Evolutionary conservation across 2,113 vertebrate genomes (phyloP).

Genomic region (Oryzias javanicus): DNA sequence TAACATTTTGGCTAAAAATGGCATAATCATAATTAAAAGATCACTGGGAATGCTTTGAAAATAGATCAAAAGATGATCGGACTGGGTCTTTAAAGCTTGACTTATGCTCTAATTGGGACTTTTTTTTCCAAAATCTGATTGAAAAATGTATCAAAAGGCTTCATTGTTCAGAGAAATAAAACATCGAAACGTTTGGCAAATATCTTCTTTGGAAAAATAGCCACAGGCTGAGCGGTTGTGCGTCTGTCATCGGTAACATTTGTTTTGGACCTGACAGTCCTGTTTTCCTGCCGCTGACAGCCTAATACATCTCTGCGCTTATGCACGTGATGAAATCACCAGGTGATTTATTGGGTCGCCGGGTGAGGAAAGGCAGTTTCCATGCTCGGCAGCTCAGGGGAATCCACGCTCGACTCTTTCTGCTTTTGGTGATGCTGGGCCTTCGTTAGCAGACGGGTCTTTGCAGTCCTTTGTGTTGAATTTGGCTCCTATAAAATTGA

Average conservation of each 20-base stretch:
- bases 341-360: slow-evolving; percentile 41
- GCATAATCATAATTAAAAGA: too few relatives aligned
- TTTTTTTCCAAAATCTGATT: too few relatives aligned
- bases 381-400: slow-evolving; percentile 31
- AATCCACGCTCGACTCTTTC: slow-evolving; percentile 21
- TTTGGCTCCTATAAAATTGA: slow-evolving; percentile 26
- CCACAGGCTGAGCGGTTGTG: slow-evolving; percentile 22
- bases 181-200: too few relatives aligned
- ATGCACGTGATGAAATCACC: slow-evolving; percentile 53
- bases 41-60: too few relatives aligned
- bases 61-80: too few relatives aligned
- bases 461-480: slow-evolving; percentile 36
- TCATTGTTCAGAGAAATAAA: too few relatives aligned
- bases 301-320: slow-evolving; percentile 36
- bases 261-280: slow-evolving; percentile 41
- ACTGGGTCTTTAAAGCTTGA: too few relatives aligned
- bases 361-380: slow-evolving; percentile 48
- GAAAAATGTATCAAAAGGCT: too few relatives aligned
- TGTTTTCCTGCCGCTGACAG: slow-evolving; percentile 47
- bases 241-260: slow-evolving; percentile 42
- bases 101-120: too few relatives aligned
- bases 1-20: too few relatives aligned
- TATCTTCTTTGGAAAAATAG: background rate
- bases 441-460: slow-evolving; percentile 11
- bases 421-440: slow-evolving; percentile 26